Base-by-base conservation (phyloP, 2,797 vertebrate genomes). In the Xyrichtys novacula region DNA sequence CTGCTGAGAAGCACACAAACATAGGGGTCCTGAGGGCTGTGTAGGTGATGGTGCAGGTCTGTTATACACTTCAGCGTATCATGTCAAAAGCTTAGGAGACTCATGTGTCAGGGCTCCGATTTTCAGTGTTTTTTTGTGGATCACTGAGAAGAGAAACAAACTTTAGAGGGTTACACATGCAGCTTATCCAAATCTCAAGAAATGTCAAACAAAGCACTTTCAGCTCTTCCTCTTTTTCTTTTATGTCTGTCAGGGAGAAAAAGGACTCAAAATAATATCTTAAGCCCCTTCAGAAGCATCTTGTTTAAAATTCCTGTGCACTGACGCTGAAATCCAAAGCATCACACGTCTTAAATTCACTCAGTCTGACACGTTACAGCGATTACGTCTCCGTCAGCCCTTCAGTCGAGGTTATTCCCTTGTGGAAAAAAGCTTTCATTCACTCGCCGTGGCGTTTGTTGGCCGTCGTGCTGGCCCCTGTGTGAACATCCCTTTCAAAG, bases 401-500 rank as follows among this genome's bases (percentile, higher is more conserved):
- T 70, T 84, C 71, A 47, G 76, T 42, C 3, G 47, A 57, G 71
- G 81, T 69, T 75, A 67, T 72, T 88, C 80, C 78, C 76, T 81
- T 4, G 49, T 71, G 70, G 60, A 53, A 53, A 25, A 65, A 68
- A 63, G 78, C 77, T 81, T 77, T 84, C 78, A 75, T 84, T 87
- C 81, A 85, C 74, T 66, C 48, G 25, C 72, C 17, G 44, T 48
- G 74, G 72, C 57, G 46, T 85, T 49, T 78, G 85, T 80, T 78
- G 81, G 78, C 78, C 63, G 52, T 59, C 48, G 48, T 46, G 64
- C 47, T 16, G 63, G 60, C 56, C 77, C 57, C 23, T 25, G 22
- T 48, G 66, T 64, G 84, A 84, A 82, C 85, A 80, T 88, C 88
- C 83, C 77, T 84, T 85, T 87, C 82, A 85, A 80, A 80, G 58